These are phyloP conservation scores for Crotophaga sulcirostris DNA, from an alignment of 2,113 vertebrate genomes.

Conservation along the genomic window DNA sequence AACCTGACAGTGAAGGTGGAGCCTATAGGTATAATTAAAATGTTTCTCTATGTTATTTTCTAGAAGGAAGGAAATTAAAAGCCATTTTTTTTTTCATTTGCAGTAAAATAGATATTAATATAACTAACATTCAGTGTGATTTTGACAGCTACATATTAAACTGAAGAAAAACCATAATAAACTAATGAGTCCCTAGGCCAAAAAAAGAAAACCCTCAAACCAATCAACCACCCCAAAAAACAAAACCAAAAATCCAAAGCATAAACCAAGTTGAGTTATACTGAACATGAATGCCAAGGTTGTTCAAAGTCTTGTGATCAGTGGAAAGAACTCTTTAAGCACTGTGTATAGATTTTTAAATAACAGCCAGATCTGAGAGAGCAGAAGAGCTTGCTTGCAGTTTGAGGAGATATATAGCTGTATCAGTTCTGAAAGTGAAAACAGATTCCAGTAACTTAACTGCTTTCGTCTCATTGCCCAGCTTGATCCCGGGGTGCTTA, in stretches of 20 bases:
- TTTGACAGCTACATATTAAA: not conserved
- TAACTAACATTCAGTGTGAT: not conserved
- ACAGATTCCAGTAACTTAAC: not conserved
- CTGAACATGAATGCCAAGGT: not conserved
- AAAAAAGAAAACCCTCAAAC: not conserved
- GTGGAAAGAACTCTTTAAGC: not conserved
- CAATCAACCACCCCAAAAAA: not conserved
- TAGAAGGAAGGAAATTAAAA: not conserved
- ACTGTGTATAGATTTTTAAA: not conserved
- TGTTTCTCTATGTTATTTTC: not conserved
- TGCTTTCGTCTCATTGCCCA: not conserved
- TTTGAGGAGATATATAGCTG: not conserved
- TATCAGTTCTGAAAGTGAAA: not conserved
- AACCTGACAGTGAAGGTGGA: conserved; percentile 5
- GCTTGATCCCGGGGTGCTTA: not conserved
- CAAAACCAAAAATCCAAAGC: not conserved
- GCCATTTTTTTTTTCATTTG: not conserved
- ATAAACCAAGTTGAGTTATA: not conserved
- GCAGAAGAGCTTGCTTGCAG: not conserved
- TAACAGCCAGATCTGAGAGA: not conserved
- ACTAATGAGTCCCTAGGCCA: not conserved
- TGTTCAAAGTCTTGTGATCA: not conserved
- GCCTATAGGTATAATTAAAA: not conserved
- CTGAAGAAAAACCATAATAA: not conserved
- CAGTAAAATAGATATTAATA: not conserved